Conservation (phyloP, 1,140 invertebrate species). For the Ladona fulva region DNA sequence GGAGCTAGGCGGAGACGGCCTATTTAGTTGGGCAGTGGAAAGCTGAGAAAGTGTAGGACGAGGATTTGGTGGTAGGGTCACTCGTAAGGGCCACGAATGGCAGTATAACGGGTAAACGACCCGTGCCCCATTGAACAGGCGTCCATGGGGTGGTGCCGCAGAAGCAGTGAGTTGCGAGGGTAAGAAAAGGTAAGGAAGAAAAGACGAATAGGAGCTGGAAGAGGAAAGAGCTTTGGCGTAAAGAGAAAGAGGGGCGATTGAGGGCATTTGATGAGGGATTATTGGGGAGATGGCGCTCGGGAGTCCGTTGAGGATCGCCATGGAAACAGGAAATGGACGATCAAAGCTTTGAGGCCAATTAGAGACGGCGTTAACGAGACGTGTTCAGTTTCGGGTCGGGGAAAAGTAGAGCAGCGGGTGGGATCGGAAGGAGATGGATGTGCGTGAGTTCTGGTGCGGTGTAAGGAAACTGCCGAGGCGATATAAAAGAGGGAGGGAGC, state of each 20-base stretch:
- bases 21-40: too few species aligned
- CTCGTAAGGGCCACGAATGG: too few species aligned
- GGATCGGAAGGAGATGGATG: neutral
- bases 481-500: neutral
- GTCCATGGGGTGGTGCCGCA: too few species aligned
- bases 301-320: neutral
- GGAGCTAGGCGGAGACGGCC: too few species aligned
- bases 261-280: too few species aligned
- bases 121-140: too few species aligned
- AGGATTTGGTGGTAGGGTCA: too few species aligned
- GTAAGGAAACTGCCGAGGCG: neutral
- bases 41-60: too few species aligned
- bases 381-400: neutral
- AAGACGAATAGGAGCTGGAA: neutral
- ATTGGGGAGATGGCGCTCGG: neutral
- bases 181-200: neutral
- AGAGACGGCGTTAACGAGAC: neutral
- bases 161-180: neutral
- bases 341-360: neutral
- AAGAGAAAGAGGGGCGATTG: neutral
- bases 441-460: neutral
- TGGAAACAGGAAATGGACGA: neutral
- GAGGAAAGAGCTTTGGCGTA: neutral
- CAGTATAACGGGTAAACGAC: too few species aligned
- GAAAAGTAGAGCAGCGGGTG: neutral